Conservation (phyloP, 2,113 vertebrate genomes). For the Helogale parvula region DNA sequence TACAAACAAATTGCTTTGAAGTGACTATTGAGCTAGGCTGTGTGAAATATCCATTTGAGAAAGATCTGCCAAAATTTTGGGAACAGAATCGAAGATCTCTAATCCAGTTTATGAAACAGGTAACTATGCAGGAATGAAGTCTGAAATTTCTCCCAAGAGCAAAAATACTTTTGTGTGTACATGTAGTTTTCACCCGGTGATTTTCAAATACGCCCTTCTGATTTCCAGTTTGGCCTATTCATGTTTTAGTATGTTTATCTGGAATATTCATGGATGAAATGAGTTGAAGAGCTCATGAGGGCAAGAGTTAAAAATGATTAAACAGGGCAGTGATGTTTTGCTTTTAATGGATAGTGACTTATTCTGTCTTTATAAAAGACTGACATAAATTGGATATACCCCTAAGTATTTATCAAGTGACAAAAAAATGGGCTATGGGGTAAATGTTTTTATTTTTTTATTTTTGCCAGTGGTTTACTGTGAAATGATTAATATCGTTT, state of each 20-base stretch:
- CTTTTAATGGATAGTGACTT: neutral
- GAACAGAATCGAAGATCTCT: constrained; percentile 92
- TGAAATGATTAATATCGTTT: constrained; percentile 47
- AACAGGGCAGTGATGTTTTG: constrained; percentile 27
- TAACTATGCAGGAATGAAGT: constrained; percentile 73
- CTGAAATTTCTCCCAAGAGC: constrained; percentile 2
- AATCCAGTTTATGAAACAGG: constrained; percentile 96
- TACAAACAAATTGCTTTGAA: constrained; percentile 98
- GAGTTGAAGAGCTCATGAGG: neutral
- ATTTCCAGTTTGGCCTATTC: neutral
- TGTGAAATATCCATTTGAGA: constrained; percentile 92
- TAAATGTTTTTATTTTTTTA: constrained; percentile 35
- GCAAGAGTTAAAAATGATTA: constrained; percentile 36
- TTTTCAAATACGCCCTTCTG: constrained; percentile 8
- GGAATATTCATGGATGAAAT: constrained; percentile 31
- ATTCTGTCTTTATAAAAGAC: constrained; percentile 20
- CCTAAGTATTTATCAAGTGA: constrained; percentile 23
- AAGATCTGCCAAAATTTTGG: constrained; percentile 94
- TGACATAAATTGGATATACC: neutral
- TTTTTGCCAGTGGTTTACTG: neutral
- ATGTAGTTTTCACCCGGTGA: neutral
- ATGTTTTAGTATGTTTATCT: constrained; percentile 20
- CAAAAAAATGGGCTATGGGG: neutral
- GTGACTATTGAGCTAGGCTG: constrained; percentile 98
- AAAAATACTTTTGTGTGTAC: neutral